Percentiles rank a stretch among this genome's conserved stretches.
Evolutionary conservation across 2,888 invertebrate genomes (phyloP).

Genomic region (Antheraea yamamai): DNA sequence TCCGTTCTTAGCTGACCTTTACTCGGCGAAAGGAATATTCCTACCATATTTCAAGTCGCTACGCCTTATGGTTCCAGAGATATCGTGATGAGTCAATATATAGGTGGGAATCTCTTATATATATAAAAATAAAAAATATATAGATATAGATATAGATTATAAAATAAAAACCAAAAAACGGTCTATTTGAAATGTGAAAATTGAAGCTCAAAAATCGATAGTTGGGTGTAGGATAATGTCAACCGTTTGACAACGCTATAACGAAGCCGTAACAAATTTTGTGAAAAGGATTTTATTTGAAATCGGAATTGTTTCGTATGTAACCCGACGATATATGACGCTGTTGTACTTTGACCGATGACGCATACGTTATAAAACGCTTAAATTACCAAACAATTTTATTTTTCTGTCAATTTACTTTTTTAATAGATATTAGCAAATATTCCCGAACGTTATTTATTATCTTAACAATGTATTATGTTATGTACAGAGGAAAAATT

Average conservation of each 20-base stretch:
- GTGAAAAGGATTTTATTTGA: slow-evolving; percentile 7
- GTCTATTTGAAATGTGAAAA: not conserved
- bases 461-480: no score
- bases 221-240: not conserved
- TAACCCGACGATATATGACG: not conserved
- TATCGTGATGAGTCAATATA: no score
- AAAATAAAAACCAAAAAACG: no score
- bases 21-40: no score
- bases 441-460: no score
- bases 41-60: no score
- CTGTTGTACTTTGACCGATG: not conserved
- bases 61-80: no score
- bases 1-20: no score
- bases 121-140: no score
- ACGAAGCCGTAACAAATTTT: not conserved
- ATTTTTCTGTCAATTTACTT: not conserved
- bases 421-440: not conserved
- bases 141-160: no score
- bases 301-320: slow-evolving; percentile 4
- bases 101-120: no score
- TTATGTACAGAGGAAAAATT: no score
- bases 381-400: not conserved
- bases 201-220: not conserved
- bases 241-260: slow-evolving; percentile 3
- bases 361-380: not conserved